Conservation (phyloP, 2,113 vertebrate genomes). For the Phainopepla nitens region DNA sequence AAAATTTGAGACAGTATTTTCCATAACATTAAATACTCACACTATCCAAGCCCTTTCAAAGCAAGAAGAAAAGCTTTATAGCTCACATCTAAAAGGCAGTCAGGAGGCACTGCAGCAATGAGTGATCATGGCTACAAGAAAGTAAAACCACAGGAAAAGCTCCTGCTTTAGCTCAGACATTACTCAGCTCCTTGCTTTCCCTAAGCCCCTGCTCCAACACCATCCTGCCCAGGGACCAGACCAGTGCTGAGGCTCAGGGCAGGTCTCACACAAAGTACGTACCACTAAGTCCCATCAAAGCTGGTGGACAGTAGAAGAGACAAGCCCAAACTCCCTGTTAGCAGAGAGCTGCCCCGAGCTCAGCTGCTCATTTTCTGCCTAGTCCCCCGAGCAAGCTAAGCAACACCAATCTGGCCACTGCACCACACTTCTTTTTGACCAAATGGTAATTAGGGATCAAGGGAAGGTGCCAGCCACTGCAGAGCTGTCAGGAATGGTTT, state of each 20-base stretch:
- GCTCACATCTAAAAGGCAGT: background rate
- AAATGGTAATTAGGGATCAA: background rate
- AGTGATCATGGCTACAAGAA: background rate
- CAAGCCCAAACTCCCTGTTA: background rate
- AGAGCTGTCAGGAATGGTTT: background rate
- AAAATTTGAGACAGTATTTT: background rate
- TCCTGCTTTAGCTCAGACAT: background rate
- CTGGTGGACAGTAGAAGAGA: background rate
- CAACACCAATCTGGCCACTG: background rate
- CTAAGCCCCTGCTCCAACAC: background rate
- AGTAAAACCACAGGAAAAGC: background rate
- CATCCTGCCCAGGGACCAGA: background rate
- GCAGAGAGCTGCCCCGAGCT: background rate
- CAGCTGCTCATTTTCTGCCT: background rate
- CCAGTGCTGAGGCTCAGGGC: background rate
- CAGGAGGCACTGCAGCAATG: background rate
- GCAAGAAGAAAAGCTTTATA: background rate
- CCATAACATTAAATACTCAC: background rate
- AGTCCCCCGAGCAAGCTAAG: background rate
- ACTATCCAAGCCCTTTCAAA: background rate
- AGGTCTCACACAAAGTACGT: background rate
- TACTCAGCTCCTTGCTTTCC: background rate
- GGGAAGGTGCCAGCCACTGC: background rate
- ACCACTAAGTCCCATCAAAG: background rate
- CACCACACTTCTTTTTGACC: background rate